Evolutionary conservation across 2,888 invertebrate species (phyloP).

Genomic region (Monopis laevigella): DNA sequence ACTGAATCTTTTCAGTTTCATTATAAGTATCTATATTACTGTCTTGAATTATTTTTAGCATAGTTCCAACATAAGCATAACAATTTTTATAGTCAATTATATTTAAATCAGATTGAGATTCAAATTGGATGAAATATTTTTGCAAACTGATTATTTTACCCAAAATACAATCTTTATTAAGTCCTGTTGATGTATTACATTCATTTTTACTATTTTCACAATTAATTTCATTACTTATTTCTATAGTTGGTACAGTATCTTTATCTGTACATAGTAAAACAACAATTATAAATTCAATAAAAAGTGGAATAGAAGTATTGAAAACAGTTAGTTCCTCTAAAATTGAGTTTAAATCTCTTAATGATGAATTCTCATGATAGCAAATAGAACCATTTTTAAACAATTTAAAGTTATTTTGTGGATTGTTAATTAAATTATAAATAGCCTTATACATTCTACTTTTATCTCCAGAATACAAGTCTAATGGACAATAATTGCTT

Average conservation of each 20-base stretch:
- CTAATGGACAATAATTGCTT: slow-evolving; percentile 76
- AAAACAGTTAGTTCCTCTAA: slow-evolving; percentile 28
- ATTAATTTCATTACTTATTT: background rate
- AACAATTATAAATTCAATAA: slow-evolving; percentile 39
- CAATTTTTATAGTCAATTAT: slow-evolving; percentile 18
- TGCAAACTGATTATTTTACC: slow-evolving; percentile 37
- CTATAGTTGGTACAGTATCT: background rate
- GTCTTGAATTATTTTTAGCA: background rate
- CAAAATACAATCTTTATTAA: slow-evolving; percentile 22
- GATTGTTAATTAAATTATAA: slow-evolving; percentile 54
- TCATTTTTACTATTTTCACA: background rate
- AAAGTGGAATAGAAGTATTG: slow-evolving; percentile 24
- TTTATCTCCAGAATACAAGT: slow-evolving; percentile 72
- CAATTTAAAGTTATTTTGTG: slow-evolving; percentile 73
- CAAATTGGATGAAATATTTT: slow-evolving; percentile 31
- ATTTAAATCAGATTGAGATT: slow-evolving; percentile 19
- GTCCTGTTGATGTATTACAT: background rate
- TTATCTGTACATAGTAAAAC: slow-evolving; percentile 29
- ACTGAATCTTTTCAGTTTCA: slow-evolving; percentile 24
- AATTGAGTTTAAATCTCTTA: slow-evolving; percentile 25
- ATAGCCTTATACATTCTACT: slow-evolving; percentile 65
- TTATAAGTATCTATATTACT: slow-evolving; percentile 26
- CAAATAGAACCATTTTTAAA: slow-evolving; percentile 51
- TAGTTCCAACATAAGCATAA: background rate
- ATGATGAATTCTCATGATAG: slow-evolving; percentile 31